These are phyloP conservation scores for Anomalospiza imberbis DNA, from an alignment of 2,797 vertebrate genomes.

Conservation along the genomic window DNA sequence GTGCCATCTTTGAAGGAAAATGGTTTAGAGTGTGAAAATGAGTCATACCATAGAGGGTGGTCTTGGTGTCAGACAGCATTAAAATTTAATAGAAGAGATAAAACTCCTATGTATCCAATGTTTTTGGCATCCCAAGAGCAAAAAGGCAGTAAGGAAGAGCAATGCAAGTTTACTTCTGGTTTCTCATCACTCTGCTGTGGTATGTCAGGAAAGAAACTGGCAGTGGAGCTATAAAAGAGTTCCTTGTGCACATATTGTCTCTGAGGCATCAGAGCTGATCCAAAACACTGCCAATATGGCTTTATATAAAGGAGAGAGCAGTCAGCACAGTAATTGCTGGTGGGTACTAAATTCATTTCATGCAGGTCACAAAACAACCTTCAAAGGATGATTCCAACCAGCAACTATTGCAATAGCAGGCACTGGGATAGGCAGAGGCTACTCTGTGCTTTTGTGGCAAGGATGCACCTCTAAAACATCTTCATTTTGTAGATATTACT, in stretches of 20 bases:
- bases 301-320: neutral
- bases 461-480: neutral
- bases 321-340: neutral
- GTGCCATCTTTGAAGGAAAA: neutral
- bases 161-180: neutral
- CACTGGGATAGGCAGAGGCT: neutral
- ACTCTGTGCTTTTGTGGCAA: neutral
- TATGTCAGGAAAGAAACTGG: neutral
- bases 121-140: neutral
- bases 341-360: neutral
- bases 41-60: neutral
- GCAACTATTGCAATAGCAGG: neutral
- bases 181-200: neutral
- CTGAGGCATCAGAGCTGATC: neutral
- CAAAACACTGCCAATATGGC: neutral
- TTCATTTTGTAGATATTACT: constrained; percentile 2
- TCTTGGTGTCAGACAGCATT: neutral
- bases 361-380: neutral
- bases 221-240: neutral
- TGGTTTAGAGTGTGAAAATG: neutral
- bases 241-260: neutral
- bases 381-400: neutral
- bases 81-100: neutral
- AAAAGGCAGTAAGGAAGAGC: neutral
- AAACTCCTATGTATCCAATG: neutral